Percentiles rank a stretch among this genome's conserved stretches.
Conservation (phyloP, 2,113 vertebrate genomes). For the Albula glossodonta region DNA sequence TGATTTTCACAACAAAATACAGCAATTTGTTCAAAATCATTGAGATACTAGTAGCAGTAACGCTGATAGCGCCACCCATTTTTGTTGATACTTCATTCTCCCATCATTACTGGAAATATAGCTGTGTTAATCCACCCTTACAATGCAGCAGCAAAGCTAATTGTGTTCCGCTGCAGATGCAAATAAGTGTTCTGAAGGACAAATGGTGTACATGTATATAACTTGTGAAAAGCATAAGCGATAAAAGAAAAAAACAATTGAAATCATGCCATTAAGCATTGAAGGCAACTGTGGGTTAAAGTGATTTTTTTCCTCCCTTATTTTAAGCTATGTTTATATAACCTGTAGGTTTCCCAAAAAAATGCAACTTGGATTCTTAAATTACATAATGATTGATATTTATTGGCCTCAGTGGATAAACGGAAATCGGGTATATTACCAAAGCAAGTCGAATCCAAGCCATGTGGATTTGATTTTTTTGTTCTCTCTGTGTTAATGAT, state of each 20-base stretch:
- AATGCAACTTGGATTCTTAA: slow-evolving; percentile 21
- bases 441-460: background rate
- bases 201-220: background rate
- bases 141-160: too few species aligned
- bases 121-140: too few species aligned
- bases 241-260: background rate
- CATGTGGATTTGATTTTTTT: background rate
- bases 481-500: background rate
- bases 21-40: too few species aligned
- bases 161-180: too few species aligned
- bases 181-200: too few species aligned
- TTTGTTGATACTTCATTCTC: too few species aligned
- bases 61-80: too few species aligned
- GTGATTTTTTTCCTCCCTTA: background rate
- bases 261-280: background rate
- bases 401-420: background rate
- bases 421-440: slow-evolving; percentile 16
- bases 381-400: slow-evolving; percentile 3
- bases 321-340: background rate
- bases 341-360: background rate
- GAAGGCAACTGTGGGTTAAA: background rate
- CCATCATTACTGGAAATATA: too few species aligned
- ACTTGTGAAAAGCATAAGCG: background rate
- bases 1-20: too few species aligned
- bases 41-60: too few species aligned